Evolutionary conservation across 2,113 vertebrate genomes (phyloP).

Genomic region (Cyprinodon brontotheroides): DNA sequence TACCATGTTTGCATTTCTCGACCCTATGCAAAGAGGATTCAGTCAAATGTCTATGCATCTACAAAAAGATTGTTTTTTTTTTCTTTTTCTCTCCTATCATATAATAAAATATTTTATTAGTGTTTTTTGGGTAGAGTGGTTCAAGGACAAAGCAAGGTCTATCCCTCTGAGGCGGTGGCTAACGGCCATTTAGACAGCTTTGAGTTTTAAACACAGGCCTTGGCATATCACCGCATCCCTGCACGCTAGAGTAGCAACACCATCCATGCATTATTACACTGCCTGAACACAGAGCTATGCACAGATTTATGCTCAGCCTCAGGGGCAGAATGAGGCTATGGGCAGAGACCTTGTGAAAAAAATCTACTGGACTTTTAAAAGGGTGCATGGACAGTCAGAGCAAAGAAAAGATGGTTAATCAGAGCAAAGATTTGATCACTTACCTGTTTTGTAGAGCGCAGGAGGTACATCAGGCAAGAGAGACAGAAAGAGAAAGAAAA

Average conservation of each 20-base stretch:
- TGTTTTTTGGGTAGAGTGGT: constrained; percentile 43
- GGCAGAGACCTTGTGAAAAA: constrained; percentile 29
- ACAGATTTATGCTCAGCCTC: constrained; percentile 55
- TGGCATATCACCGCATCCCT: constrained; percentile 46
- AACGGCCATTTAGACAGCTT: constrained; percentile 49
- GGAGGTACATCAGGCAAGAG: constrained; percentile 3
- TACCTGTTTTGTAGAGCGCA: constrained; percentile 48
- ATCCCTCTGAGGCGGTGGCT: constrained; percentile 43
- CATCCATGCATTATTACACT: constrained; percentile 58
- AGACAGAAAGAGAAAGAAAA: not conserved
- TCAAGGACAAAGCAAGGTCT: constrained; percentile 46
- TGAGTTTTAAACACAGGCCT: constrained; percentile 54
- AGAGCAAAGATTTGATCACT: constrained; percentile 32
- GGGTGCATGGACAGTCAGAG: not conserved
- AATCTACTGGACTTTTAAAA: not conserved
- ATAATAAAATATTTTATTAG: constrained; percentile 32
- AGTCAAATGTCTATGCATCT: no score
- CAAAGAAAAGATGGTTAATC: not conserved
- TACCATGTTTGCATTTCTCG: constrained; percentile 26
- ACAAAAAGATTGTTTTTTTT: no score
- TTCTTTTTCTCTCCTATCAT: not conserved
- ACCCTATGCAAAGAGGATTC: no score
- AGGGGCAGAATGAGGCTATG: constrained; percentile 24
- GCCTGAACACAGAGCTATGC: constrained; percentile 50
- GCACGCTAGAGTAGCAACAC: constrained; percentile 58